These are phyloP conservation scores for Rhombomys opimus DNA, from an alignment of 2,113 vertebrate species.

Conservation along the genomic window DNA sequence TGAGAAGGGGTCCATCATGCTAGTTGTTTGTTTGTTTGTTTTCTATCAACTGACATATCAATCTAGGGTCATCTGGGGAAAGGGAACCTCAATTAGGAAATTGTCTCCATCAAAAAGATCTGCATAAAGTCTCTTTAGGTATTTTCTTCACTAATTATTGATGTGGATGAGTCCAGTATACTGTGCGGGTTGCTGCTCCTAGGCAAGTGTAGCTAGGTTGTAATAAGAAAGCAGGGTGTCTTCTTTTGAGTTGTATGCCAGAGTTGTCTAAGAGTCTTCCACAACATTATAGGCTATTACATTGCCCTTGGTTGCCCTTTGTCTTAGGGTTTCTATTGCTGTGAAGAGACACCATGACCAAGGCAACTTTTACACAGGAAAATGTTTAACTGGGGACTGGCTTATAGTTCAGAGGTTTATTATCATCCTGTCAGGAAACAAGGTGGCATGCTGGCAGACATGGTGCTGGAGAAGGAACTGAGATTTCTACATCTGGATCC, in stretches of 20 bases:
- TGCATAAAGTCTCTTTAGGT: neutral
- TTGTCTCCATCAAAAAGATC: neutral
- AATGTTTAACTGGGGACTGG: neutral
- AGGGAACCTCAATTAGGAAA: neutral
- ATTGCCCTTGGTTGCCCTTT: neutral
- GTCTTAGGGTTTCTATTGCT: neutral
- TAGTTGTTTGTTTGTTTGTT: neutral
- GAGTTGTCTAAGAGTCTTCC: neutral
- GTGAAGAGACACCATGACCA: neutral
- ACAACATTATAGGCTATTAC: neutral
- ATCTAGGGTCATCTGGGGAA: neutral
- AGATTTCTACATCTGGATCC: neutral
- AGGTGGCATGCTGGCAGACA: neutral
- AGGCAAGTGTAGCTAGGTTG: neutral
- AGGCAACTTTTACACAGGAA: neutral
- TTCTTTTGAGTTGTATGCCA: neutral
- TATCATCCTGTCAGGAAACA: neutral
- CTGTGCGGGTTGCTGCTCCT: neutral
- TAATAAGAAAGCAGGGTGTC: neutral
- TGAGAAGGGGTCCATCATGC: neutral
- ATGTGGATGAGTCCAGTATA: neutral
- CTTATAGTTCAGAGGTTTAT: neutral
- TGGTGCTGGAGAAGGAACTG: neutral
- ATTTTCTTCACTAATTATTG: neutral
- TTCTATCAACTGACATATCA: neutral